Evolutionary conservation across 1,140 invertebrate species (phyloP), one percentile per base, ranked within the genome.

Genomic region (Atta colombica): DNA sequence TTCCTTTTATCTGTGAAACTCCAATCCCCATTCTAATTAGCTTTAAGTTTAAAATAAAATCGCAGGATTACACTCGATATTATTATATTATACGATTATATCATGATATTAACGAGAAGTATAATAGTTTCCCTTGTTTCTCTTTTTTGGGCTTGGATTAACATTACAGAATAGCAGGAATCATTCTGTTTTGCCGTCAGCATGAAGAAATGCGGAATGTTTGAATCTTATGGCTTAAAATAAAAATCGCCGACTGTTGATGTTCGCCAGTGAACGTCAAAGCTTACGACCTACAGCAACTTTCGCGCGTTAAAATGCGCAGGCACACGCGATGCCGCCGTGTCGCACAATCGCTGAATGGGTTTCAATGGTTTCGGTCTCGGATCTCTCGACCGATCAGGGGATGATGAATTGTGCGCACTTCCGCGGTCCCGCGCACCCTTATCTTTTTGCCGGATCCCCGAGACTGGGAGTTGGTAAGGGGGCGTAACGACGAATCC

Each of bases 271-370:
- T 61, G 45, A 77, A 77, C 21, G 69, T 31, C 8, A 16, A 18
- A 61, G 35, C 14, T 51, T 78, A 8, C 77, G 65, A 69, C 77
- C 77, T 81, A 80, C 63, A 39, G 31, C n/a, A 80, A 80, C 63
- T 80, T 25, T 68, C n/a, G 28, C 49, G n/a, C 49, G 14, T 81
- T 58, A 58, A 81, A 18, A 81, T 69, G 65, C 49, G 31, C 2
- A 45, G 77, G 16, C 77, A 69, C 45, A 53, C 63, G 3, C 63
- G 16, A 28, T 8, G 49, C 31, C 10, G 31, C 35, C 1, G 39
- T 39, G 49, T 55, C 18, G 31, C 28, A 69, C 63, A 55, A 68
- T 69, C 63, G 25, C 49, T 80, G 77, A 81, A 81, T 81, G 65
- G 65, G 8, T 69, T 69, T 69, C 18, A 28, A 14, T 18, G 65